phyloP scores from a whole-genome alignment of 2,797 vertebrate genomes.

The Propithecus deckenii region DNA sequence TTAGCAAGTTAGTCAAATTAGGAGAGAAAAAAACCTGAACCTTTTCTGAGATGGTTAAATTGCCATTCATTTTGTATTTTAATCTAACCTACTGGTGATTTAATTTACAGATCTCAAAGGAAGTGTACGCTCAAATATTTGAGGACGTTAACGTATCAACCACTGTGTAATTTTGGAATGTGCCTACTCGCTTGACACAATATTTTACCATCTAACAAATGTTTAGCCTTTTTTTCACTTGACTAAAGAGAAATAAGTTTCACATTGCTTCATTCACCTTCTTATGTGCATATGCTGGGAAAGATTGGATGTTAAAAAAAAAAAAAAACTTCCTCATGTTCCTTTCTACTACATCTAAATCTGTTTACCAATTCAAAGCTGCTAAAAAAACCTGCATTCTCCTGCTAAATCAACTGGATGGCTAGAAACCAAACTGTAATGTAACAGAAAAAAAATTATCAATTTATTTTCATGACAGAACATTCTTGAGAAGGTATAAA shows the following conservation, averaged over 20 bases:
- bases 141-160: constrained; percentile 74
- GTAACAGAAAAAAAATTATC: constrained; percentile 84
- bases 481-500: constrained; percentile 86
- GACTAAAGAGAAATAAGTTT: constrained; percentile 77
- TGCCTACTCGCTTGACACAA: constrained; percentile 79
- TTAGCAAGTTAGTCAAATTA: constrained; percentile 8
- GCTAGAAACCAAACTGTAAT: constrained; percentile 82
- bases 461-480: constrained; percentile 88
- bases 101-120: constrained; percentile 77
- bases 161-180: constrained; percentile 80
- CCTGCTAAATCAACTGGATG: constrained; percentile 80
- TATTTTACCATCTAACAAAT: constrained; percentile 82
- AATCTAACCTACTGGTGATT: constrained; percentile 77
- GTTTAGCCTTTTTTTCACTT: constrained; percentile 77
- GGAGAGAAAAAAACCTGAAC: not conserved
- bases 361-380: constrained; percentile 80
- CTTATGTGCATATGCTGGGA: constrained; percentile 78
- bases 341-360: constrained; percentile 71
- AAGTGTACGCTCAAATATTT: constrained; percentile 76
- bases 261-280: constrained; percentile 75
- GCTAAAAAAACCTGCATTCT: constrained; percentile 71
- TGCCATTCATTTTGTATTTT: constrained; percentile 76
- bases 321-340: constrained; percentile 68
- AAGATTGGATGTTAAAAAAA: constrained; percentile 77
- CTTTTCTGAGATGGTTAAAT: constrained; percentile 49